Conservation (phyloP, 2,797 vertebrate species). For the Neosilurus hyrtlii region DNA sequence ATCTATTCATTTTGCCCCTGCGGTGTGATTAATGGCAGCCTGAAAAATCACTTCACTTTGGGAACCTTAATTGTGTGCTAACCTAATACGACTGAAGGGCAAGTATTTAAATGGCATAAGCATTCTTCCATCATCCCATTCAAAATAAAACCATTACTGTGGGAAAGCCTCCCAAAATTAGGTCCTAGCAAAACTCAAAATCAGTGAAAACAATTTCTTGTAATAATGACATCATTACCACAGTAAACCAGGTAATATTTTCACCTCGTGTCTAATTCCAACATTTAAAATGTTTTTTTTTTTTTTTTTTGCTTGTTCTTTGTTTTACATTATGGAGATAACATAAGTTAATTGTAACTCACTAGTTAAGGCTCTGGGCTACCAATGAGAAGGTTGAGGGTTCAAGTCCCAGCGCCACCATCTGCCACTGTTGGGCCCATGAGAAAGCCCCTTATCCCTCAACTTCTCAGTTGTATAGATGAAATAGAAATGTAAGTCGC, state of each 20-base stretch:
- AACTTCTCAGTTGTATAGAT: no score
- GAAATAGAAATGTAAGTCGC: no score
- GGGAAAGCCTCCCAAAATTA: not conserved
- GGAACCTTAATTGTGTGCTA: not conserved
- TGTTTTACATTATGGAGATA: no score
- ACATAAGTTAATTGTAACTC: no score
- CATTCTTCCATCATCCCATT: not conserved
- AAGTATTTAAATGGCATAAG: not conserved
- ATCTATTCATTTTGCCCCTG: not conserved
- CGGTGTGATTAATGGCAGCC: not conserved
- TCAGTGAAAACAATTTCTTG: no score
- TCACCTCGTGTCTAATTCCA: not conserved
- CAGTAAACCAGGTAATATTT: not conserved
- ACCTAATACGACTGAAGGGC: not conserved
- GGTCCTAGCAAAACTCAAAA: not conserved
- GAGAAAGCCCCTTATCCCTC: no score
- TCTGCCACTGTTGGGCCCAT: no score
- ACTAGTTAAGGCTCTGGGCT: no score
- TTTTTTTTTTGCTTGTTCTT: no score
- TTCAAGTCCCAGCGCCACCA: no score
- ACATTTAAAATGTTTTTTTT: not conserved
- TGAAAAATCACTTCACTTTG: not conserved
- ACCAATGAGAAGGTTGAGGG: no score
- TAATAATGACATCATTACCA: not conserved
- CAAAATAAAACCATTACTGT: not conserved